phyloP scores from a whole-genome alignment of 2,888 invertebrate species.

The Clanis bilineata region DNA sequence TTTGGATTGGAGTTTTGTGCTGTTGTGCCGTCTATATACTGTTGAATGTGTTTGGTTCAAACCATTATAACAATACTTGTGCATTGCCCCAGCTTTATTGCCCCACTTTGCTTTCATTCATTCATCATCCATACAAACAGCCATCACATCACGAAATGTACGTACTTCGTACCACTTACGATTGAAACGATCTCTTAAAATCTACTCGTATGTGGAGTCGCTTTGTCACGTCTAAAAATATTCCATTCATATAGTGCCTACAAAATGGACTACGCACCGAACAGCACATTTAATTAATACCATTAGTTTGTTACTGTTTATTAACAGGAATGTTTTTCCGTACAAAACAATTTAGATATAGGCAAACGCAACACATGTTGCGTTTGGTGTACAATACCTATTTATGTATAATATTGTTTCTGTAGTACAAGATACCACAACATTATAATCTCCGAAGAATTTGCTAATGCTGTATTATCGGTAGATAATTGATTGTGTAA shows the following conservation, averaged over 20 bases:
- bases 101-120: constrained; percentile 38
- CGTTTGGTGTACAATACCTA: not conserved
- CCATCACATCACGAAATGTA: not conserved
- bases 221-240: constrained; percentile 50
- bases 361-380: not conserved
- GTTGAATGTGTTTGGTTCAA: no score
- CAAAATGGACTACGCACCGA: constrained; percentile 44
- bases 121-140: constrained; percentile 22
- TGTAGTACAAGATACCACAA: no score
- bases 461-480: not conserved
- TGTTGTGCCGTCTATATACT: no score
- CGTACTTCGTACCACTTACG: constrained; percentile 27
- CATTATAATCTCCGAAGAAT: not conserved
- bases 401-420: not conserved
- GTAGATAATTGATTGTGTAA: not conserved
- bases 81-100: constrained; percentile 39
- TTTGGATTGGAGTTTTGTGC: no score
- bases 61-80: constrained; percentile 23
- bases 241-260: constrained; percentile 42
- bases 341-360: constrained; percentile 16
- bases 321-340: constrained; percentile 43
- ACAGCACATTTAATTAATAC: constrained; percentile 53
- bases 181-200: constrained; percentile 17
- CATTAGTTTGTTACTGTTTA: constrained; percentile 45
- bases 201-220: constrained; percentile 31